A percentile compares a stretch with the other conserved stretches of the same genome.
phyloP scores from a whole-genome alignment of 2,797 vertebrate genomes.

The Enteromius thamalakanensis region DNA sequence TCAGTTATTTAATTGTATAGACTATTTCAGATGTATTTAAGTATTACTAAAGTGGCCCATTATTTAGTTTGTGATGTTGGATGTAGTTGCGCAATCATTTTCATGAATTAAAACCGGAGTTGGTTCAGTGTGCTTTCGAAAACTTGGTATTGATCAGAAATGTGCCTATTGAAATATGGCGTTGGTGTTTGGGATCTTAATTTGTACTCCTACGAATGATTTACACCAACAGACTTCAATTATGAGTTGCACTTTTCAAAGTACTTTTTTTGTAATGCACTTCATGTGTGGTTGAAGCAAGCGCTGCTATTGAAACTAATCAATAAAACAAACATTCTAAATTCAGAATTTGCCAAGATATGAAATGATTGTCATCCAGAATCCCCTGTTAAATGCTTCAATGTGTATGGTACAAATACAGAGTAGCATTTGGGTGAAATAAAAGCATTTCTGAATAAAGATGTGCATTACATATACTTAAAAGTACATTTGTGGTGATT shows the following conservation, averaged over 20 bases:
- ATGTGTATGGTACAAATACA: background rate
- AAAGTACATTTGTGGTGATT: background rate
- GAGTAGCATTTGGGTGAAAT: background rate
- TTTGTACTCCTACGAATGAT: slow-evolving; percentile 37
- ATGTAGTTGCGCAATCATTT: slow-evolving; percentile 50
- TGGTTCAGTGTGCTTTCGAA: slow-evolving; percentile 40
- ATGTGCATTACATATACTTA: background rate
- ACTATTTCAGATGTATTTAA: slow-evolving; percentile 26
- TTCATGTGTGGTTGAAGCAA: slow-evolving; percentile 25
- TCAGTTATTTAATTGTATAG: slow-evolving; percentile 35
- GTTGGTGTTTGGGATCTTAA: slow-evolving; percentile 31
- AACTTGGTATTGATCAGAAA: slow-evolving; percentile 41
- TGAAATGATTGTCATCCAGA: slow-evolving; percentile 1
- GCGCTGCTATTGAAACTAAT: slow-evolving; percentile 40
- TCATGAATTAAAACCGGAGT: slow-evolving; percentile 31
- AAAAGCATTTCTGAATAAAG: background rate
- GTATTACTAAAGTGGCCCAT: slow-evolving; percentile 42
- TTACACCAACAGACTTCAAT: slow-evolving; percentile 30
- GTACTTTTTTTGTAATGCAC: slow-evolving; percentile 42
- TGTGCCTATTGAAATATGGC: slow-evolving; percentile 54
- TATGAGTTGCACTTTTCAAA: slow-evolving; percentile 47
- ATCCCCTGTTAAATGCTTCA: background rate
- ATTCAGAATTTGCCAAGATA: slow-evolving; percentile 14
- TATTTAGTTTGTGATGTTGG: slow-evolving; percentile 50
- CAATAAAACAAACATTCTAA: slow-evolving; percentile 31